These are phyloP conservation scores for Pogonomyrmex barbatus DNA, from an alignment of 1,140 invertebrate genomes.

Conservation along the genomic window DNA sequence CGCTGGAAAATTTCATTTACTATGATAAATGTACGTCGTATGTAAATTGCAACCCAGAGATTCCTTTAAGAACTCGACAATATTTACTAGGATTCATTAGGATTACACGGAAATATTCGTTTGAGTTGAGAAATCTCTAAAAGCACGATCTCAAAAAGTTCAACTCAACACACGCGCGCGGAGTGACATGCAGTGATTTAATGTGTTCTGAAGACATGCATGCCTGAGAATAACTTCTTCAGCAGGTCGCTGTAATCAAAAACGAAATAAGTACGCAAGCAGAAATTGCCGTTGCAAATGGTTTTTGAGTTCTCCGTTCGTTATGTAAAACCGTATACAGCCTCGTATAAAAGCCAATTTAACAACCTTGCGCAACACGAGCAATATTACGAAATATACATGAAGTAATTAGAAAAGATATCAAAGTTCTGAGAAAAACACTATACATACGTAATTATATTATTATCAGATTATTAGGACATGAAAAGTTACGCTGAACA, in stretches of 20 bases:
- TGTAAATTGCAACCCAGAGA: conserved; percentile 6
- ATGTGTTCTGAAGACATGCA: neutral
- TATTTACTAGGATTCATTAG: neutral
- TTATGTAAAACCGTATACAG: neutral
- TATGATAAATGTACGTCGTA: conserved; percentile 11
- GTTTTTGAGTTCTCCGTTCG: conserved; percentile 11
- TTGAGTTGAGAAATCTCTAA: neutral
- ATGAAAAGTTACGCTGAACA: neutral
- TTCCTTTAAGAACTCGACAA: neutral
- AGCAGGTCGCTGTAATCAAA: conserved; percentile 1
- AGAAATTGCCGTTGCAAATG: conserved; percentile 30
- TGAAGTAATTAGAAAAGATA: neutral
- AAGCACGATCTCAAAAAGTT: conserved; percentile 19
- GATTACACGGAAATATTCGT: neutral
- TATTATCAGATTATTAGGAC: no score
- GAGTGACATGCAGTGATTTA: conserved; percentile 18
- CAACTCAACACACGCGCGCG: neutral
- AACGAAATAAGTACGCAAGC: conserved; percentile 11
- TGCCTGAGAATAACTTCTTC: conserved; percentile 26
- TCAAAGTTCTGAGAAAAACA: neutral
- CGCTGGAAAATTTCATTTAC: neutral
- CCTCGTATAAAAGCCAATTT: neutral
- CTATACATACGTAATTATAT: neutral
- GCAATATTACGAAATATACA: conserved; percentile 17
- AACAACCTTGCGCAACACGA: neutral